Evolutionary conservation across 2,888 invertebrate genomes (phyloP), one percentile per base, ranked within the genome.

Genomic region (Tethea ocularis): DNA sequence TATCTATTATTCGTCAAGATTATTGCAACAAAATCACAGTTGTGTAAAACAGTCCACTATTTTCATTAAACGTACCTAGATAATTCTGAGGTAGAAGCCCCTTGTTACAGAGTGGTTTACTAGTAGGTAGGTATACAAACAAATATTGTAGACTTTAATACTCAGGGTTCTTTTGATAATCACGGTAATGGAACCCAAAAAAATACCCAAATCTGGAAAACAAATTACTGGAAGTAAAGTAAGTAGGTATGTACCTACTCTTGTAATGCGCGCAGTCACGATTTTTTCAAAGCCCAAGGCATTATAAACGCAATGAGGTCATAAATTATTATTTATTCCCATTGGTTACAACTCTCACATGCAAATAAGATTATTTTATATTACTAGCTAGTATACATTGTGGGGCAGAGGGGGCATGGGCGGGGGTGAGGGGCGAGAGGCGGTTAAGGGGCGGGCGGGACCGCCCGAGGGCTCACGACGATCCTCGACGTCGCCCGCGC

Each of bases 301-400:
- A n/a, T 38, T 38, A 71, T 68, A 74, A 75, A 78, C 72, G 74
- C 65, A 76, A 71, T 69, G 74, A 78, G 76, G 71, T 77, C 77
- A 78, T 84, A 79, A 80, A 82, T 15, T 83, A 83, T 83, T 78
- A 81, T 82, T 79, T 77, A 46, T 20, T 46, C 10, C 46, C 20
- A 46, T 46, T 46, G 20, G 46, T 46, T 54, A 20, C 33, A 20
- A 33, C 20, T 22, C 33, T 22, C 11, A 36, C 20, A 54, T 22
- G 54, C 33, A 54, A 75, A 74, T 77, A 74, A 73, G 67, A 72
- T 71, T 67, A 69, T 71, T 71, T 71, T 75, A 66, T 72, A 68
- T 67, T 66, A 61, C 17, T 62, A 70, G 61, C 17, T 62, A 70
- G 61, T 59, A 62, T 55, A 68, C 66, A 63, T 68, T 64, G 64